phyloP scores from a whole-genome alignment of 2,888 invertebrate species.

The Philereme transversata region DNA sequence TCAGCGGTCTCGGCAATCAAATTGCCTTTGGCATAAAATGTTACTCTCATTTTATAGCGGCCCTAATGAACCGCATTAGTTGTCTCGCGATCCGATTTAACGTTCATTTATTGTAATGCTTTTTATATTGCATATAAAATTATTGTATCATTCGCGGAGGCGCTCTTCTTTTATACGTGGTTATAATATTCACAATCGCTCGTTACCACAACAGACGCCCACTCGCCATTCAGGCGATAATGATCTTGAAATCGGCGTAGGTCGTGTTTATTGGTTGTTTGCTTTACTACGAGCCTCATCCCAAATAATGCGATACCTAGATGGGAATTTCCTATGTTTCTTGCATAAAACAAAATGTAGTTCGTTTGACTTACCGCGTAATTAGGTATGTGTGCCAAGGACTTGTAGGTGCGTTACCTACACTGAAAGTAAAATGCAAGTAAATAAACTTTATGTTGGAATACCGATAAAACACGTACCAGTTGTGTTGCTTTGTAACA shows the following conservation, averaged over 20 bases:
- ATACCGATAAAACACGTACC: constrained; percentile 41
- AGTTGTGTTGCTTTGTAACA: constrained; percentile 30
- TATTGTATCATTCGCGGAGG: constrained; percentile 50
- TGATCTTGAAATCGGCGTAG: constrained; percentile 77
- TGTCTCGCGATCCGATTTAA: constrained; percentile 65
- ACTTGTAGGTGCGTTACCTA: constrained; percentile 28
- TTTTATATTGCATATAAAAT: constrained; percentile 56
- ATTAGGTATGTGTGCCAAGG: constrained; percentile 42
- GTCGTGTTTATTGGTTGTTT: constrained; percentile 71
- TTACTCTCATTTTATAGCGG: constrained; percentile 61
- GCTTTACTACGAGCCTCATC: constrained; percentile 47
- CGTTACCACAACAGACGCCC: constrained; percentile 66
- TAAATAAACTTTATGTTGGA: constrained; percentile 36
- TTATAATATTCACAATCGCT: constrained; percentile 73
- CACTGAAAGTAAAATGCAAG: constrained; percentile 41
- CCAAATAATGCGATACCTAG: constrained; percentile 41
- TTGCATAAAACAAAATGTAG: constrained; percentile 38
- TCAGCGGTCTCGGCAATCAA: constrained; percentile 55
- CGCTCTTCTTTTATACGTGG: constrained; percentile 54
- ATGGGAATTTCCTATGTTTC: constrained; percentile 39
- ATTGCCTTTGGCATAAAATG: constrained; percentile 56
- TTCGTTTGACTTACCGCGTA: constrained; percentile 25
- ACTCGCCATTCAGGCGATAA: constrained; percentile 67
- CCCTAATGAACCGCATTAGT: constrained; percentile 70
- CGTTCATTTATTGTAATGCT: constrained; percentile 65